Evolutionary conservation across 2,797 vertebrate species (phyloP), one percentile per base, ranked within the genome.

Genomic region (Babyrousa celebensis): DNA sequence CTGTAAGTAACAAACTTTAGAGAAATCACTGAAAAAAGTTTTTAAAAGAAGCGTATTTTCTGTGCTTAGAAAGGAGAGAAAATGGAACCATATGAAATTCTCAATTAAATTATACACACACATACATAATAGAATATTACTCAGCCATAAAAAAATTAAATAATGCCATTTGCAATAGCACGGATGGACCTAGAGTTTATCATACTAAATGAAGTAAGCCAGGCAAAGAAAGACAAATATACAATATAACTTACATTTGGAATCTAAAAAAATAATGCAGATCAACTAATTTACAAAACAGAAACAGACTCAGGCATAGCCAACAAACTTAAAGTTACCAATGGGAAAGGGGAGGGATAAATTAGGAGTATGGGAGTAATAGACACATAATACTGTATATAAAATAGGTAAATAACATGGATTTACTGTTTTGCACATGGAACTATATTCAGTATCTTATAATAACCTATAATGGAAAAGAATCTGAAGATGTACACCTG

Each of bases 61-160:
- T 67, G 56, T 52, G 23, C n/a, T 56, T 72, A 91, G 36, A 78
- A 87, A 84, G 29, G 32, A 90, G 3, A 90, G 17, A 92, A 96
- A 85, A 85, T 52, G 23, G 29, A 56, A 65, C 77, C 70, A 27
- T 25, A 36, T 36, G 78, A 93, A 86, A 74, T 75, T 17, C 25
- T 82, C 43, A n/a, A 29, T 52, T 78, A 85, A 60, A 17, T 48
- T n/a, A 67, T 67, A 25, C 25, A n/a, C 7, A 67, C 29, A 67
- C 65, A 67, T 7, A 67, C 29, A 67, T 27, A 67, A n/a, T n/a
- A 15, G 65, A 67, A n/a, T 67, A 67, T n/a, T 67, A 67, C 6
- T n/a, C 15, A 3, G 65, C 29, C 65, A 67, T 67, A 67, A 67
- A 67, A 67, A 67, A n/a, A 29, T n/a, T 14, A 14, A 27, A 29